Evolutionary conservation across 2,888 invertebrate genomes (phyloP), one percentile per base, ranked within the genome.

Genomic region (Leucophenga montana): DNA sequence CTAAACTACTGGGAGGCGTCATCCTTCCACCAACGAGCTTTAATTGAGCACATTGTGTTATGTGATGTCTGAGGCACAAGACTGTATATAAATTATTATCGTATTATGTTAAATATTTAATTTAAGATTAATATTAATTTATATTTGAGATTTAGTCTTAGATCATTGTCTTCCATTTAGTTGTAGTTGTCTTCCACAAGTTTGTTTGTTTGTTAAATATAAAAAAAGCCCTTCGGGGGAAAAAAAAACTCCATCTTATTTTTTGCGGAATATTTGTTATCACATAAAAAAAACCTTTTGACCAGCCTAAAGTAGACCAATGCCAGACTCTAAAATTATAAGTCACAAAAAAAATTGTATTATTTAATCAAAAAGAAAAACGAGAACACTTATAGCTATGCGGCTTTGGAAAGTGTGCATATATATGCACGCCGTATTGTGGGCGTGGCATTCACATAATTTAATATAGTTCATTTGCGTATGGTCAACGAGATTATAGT

Each of bases 131-230:
- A 68, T 56, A 31, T 48, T 20, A 69, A 66, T 22, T 54, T 61
- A 72, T 31, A 65, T 70, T 72, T 69, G 74, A 69, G 65, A 39
- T 39, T 67, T 65, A 66, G 54, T 65, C 66, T 69, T 69, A 72
- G 59, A 65, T 57, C 57, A 57, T 64, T 64, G 64, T 64, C 50
- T 46, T 67, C 57, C 65, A 67, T 53, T 75, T 74, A 68, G 73
- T 75, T 77, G 70, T 78, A 77, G 78, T 76, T 81, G 82, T 82
- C 82, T 82, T 82, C 82, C 78, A 81, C 3, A 18, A 9, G 80
- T 82, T 79, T 82, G 82, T 82, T 82, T 27, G 57, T 31, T 57
- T 57, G 31, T 27, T 22, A 57, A 54, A 54, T 16, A 20, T 20
- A 31, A 31, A 13, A 57, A 57, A 57, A 57, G 31, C 22, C 57